phyloP scores from a whole-genome alignment of 1,140 invertebrate species.

The Phymastichus coffea region DNA sequence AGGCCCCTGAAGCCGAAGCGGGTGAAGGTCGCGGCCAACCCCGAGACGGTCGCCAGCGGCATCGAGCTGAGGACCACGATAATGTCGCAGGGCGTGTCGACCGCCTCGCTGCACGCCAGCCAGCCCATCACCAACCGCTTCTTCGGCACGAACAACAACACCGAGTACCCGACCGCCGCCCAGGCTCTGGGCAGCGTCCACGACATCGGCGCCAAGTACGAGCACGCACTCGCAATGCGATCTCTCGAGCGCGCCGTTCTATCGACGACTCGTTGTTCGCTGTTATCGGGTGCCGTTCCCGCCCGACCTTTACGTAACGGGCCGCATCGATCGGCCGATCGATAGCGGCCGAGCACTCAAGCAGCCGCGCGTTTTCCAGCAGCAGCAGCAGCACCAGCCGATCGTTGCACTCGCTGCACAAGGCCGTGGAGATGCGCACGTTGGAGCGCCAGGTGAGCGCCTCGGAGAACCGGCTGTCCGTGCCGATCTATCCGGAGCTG shows the following conservation, averaged over 20 bases:
- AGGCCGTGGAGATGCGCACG: constrained; percentile 34
- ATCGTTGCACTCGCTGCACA: constrained; percentile 49
- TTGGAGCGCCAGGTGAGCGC: constrained; percentile 40
- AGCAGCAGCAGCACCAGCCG: constrained; percentile 32
- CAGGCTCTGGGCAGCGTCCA: constrained; percentile 66
- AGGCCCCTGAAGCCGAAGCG: constrained; percentile 71
- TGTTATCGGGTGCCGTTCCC: too few relatives aligned
- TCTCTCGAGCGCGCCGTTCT: too few relatives aligned
- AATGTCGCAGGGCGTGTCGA: constrained; percentile 43
- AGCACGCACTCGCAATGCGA: too few relatives aligned
- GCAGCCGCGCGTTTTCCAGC: too few relatives aligned
- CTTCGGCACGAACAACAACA: constrained; percentile 69
- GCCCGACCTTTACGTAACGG: too few relatives aligned
- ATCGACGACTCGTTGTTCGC: too few relatives aligned
- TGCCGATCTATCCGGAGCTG: constrained; percentile 49
- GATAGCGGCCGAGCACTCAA: too few relatives aligned
- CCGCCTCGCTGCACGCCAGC: constrained; percentile 45
- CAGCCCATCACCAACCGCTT: constrained; percentile 42
- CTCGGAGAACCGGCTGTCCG: constrained; percentile 49
- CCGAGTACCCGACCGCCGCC: constrained; percentile 72
- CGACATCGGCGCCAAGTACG: constrained; percentile 49
- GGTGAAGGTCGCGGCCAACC: constrained; percentile 57
- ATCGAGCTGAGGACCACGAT: constrained; percentile 42
- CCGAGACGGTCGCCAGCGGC: constrained; percentile 38
- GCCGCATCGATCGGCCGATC: too few relatives aligned